Percentiles rank a stretch among this genome's conserved stretches.
phyloP scores from a whole-genome alignment of 1,140 invertebrate genomes.

The Nomia melanderi region DNA sequence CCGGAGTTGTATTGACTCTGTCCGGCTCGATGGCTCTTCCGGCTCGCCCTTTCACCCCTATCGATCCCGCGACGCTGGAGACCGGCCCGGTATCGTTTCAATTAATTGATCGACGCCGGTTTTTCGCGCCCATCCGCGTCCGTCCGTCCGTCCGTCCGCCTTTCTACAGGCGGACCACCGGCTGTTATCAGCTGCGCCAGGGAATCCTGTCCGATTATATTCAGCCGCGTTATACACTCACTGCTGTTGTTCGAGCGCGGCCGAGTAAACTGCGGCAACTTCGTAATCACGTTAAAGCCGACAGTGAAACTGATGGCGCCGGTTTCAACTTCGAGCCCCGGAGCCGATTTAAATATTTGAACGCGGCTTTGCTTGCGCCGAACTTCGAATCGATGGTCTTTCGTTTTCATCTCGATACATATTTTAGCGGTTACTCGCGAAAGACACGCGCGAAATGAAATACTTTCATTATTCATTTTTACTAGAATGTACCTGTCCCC shows the following conservation, averaged over 20 bases:
- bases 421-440: too few species aligned
- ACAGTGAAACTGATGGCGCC: slow-evolving; percentile 38
- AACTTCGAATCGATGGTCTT: slow-evolving; percentile 36
- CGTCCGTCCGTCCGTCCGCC: too few species aligned
- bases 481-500: too few species aligned
- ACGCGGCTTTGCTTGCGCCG: neutral
- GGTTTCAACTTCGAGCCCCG: slow-evolving; percentile 29
- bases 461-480: too few species aligned
- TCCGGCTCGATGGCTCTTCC: neutral
- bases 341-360: slow-evolving; percentile 51
- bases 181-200: neutral
- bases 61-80: neutral
- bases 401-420: neutral
- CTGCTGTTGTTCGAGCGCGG: slow-evolving; percentile 20
- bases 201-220: slow-evolving; percentile 17
- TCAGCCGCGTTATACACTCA: neutral
- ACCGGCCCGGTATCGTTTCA: neutral
- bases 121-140: too few species aligned
- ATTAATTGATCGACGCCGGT: slow-evolving; percentile 7
- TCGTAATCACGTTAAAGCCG: slow-evolving; percentile 42
- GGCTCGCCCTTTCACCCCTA: neutral
- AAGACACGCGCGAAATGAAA: too few species aligned
- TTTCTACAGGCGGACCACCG: too few species aligned
- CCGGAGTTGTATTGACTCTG: slow-evolving; percentile 4
- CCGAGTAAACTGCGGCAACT: slow-evolving; percentile 29